Evolutionary conservation across 2,797 vertebrate genomes (phyloP).

Genomic region (Pangasius djambal): DNA sequence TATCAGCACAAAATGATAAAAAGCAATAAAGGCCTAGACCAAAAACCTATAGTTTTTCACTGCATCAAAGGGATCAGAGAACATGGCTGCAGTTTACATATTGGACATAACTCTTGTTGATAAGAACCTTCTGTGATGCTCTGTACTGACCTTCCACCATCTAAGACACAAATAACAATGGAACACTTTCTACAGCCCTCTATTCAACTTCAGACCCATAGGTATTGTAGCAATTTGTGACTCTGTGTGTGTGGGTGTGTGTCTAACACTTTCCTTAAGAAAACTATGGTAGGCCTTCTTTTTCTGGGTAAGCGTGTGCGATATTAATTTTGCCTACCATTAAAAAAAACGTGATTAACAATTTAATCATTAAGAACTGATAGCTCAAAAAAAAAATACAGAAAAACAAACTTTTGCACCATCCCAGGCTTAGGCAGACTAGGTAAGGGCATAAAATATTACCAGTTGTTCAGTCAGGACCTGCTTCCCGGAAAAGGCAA

Average conservation of each 20-base stretch:
- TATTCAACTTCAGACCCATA: neutral
- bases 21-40: neutral
- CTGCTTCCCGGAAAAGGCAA: too few species aligned
- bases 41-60: neutral
- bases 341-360: neutral
- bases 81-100: neutral
- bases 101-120: neutral
- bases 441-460: too few species aligned
- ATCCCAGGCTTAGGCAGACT: too few species aligned
- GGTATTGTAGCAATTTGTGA: neutral
- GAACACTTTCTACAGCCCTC: neutral
- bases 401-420: too few species aligned
- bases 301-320: neutral
- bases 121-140: neutral
- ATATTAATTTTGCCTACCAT: neutral
- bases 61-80: neutral
- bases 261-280: neutral
- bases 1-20: neutral
- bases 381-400: too few species aligned
- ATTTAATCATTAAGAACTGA: neutral
- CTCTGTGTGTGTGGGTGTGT: conserved; percentile 10
- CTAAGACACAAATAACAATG: neutral
- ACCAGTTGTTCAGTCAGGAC: too few species aligned
- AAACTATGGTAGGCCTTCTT: neutral
- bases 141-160: neutral